Evolutionary conservation across 1,140 invertebrate genomes (phyloP), one percentile per base, ranked within the genome.

Genomic region (Aphaenogaster rudis): DNA sequence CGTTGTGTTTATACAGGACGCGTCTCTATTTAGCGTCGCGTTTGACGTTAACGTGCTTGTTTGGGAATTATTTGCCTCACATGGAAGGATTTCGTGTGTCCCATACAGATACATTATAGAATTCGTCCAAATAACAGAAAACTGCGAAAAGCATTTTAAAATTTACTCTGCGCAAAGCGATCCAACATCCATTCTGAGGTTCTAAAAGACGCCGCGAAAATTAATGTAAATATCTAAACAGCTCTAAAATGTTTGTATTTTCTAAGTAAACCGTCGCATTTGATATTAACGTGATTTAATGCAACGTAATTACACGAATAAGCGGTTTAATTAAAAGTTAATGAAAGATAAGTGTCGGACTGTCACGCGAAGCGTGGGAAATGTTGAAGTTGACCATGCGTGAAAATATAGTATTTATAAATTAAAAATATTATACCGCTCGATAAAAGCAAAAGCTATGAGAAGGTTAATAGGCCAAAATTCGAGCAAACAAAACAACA

Each of bases 1-100:
- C 4, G 64, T 2, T 57, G 21, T 66, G 48, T 81, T 81, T 81
- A 33, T 42, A 71, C 15, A 81, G 78, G 64, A 71, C 15, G 7
- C n/a, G n/a, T 42, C 42, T 48, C 8, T 36, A 69, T 42, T 80
- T 69, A 54, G 36, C 66, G 28, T 36, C 61, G 15, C 48, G 15
- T 54, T 80, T 69, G 4, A 52, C 39, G n/a, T 52, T 39, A 80
- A 54, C 36, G 36, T 28, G 33, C 64, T 52, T 39, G 48, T 80
- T 80, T n/a, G 48, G 45, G 2, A 45, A 33, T 78, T 78, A 48
- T 15, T 78, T 57, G 9, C 45, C 21, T 45, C n/a, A 0, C 36
- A 74, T 57, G 66, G 45, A 4, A n/a, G n/a, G 13, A 45, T 17
- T 59, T 17, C 50, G 54, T 21, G 21, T 21, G 21, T 59, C 28